These are phyloP conservation scores for Microctonus hyperodae DNA, from an alignment of 2,888 invertebrate genomes.

Conservation along the genomic window DNA sequence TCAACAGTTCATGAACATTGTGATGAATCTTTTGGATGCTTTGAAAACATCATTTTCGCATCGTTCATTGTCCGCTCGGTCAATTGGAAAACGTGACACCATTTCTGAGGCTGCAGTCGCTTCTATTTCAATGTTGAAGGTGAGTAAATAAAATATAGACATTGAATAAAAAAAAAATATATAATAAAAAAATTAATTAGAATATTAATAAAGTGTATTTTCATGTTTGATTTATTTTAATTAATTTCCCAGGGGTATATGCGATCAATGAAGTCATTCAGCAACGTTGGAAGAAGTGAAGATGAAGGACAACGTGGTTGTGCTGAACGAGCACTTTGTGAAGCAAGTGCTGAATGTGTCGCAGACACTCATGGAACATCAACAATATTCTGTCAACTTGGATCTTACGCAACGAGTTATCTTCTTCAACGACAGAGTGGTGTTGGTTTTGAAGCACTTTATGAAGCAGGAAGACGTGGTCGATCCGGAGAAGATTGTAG, in stretches of 20 bases:
- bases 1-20: constrained; percentile 88
- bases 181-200: not conserved
- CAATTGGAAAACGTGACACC: constrained; percentile 86
- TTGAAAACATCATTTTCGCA: constrained; percentile 93
- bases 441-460: constrained; percentile 78
- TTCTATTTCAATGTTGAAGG: constrained; percentile 85
- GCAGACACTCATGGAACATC: constrained; percentile 74
- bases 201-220: not conserved
- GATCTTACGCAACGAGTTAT: constrained; percentile 92
- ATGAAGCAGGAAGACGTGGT: constrained; percentile 86
- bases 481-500: constrained; percentile 87
- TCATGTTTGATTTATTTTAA: not conserved
- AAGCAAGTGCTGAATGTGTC: constrained; percentile 87
- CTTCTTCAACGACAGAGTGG: constrained; percentile 78
- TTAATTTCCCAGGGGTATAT: constrained; percentile 75
- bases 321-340: constrained; percentile 72
- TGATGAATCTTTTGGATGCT: constrained; percentile 89
- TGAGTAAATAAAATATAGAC: constrained; percentile 40
- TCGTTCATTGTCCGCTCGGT: constrained; percentile 84
- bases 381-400: constrained; percentile 89
- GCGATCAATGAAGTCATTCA: constrained; percentile 69
- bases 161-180: not conserved
- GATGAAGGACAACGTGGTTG: constrained; percentile 87
- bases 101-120: constrained; percentile 90
- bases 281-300: constrained; percentile 72